A percentile compares a stretch with the other conserved stretches of the same genome.
These are phyloP conservation scores for Apogon talboti DNA, from an alignment of 2,797 vertebrate species.

Conservation along the genomic window DNA sequence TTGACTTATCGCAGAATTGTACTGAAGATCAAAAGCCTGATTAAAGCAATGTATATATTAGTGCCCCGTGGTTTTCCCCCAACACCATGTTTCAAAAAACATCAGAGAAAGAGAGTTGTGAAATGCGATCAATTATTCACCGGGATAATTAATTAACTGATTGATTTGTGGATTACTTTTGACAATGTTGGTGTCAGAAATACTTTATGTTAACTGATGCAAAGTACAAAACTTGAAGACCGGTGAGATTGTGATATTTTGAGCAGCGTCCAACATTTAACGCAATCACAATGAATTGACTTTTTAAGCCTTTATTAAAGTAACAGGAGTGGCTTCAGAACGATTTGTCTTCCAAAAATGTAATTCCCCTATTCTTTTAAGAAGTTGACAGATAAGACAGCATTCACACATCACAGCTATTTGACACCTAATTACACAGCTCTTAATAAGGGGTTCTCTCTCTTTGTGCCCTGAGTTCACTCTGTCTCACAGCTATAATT, in stretches of 20 bases:
- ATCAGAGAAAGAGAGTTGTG: constrained; percentile 79
- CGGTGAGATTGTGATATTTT: neutral
- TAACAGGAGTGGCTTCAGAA: constrained; percentile 13
- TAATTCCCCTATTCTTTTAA: constrained; percentile 48
- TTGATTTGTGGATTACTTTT: constrained; percentile 80
- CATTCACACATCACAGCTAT: constrained; percentile 75
- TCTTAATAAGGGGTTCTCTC: constrained; percentile 82
- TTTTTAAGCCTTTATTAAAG: neutral
- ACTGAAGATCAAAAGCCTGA: constrained; percentile 84
- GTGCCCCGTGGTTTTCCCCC: constrained; percentile 67
- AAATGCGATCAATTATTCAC: constrained; percentile 83
- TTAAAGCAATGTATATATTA: constrained; percentile 86
- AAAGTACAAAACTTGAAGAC: constrained; percentile 22
- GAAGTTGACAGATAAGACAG: constrained; percentile 72
- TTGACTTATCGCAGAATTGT: constrained; percentile 86
- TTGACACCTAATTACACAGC: constrained; percentile 82
- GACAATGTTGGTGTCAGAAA: constrained; percentile 72
- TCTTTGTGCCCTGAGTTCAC: constrained; percentile 73
- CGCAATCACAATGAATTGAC: neutral
- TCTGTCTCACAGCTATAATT: constrained; percentile 82
- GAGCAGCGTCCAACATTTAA: neutral
- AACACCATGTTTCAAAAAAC: constrained; percentile 77
- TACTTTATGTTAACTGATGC: constrained; percentile 51
- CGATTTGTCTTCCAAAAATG: constrained; percentile 45
- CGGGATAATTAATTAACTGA: constrained; percentile 82